Base-by-base conservation (phyloP, 2,797 vertebrate species). In the Eleutherodactylus coqui region DNA sequence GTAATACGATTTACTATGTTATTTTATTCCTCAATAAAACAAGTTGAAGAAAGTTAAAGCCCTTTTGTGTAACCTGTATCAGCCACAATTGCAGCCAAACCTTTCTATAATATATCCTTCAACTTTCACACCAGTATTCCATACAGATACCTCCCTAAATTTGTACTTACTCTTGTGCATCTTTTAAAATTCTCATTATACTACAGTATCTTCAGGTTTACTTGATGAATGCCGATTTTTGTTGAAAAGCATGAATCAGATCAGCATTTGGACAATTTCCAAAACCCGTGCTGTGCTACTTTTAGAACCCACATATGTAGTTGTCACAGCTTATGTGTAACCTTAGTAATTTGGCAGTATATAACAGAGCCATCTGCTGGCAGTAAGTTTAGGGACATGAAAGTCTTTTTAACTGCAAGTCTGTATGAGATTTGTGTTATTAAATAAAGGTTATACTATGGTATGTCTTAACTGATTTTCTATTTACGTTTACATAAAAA, bases 261-360 rank as follows among this genome's bases (percentile, higher is more conserved):
- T 82, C 1, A 82, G 21, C 60, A n/a, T 49, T 72, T 83, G 67
- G 47, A 75, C 47, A 45, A 47, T 64, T 84, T 36, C 82, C 82
- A 76, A 17, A 51, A 60, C 72, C 76, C 72, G 29, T 84, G 73
- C n/a, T 64, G 17, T 13, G 14, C 55, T 84, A 77, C 43, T 47
- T 84, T 84, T 76, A 84, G 53, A 62, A 32, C 58, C 32, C 41
- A 67, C 72, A 76, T 75, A 64, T 21, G 41, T 67, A 75, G 49
- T 51, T 84, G 29, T 77, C 73, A 67, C 58, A 84, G 82, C 58
- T 77, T 51, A 58, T 76, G 43, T 75, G 73, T 51, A 83, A 75
- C 69, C 82, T 75, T 83, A 83, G 53, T 64, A 75, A 77, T 77
- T 38, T 84, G 82, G 72, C 73, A 84, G 43, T 58, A 62, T 38